Base-by-base conservation (phyloP, 2,113 vertebrate species). In the Camelus dromedarius region DNA sequence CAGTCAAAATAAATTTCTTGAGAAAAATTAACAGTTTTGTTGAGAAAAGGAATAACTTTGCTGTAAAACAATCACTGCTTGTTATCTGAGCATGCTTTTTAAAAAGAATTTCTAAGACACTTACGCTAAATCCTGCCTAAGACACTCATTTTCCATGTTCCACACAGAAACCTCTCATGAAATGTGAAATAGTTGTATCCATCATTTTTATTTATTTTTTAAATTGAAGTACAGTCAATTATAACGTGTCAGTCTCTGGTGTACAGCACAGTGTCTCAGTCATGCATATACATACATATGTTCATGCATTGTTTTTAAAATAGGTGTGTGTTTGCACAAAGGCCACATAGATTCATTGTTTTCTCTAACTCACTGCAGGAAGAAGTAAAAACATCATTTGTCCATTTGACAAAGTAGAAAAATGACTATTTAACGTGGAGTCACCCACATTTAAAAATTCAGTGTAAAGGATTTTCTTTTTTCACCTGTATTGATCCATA, bases 41-140 rank as follows among this genome's bases (percentile, higher is more conserved):
- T 18, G 22, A 90, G 50, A 73, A 95, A 89, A 87, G 32, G 75
- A 94, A 81, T 8, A 95, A 38, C 26, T 82, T 76, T 79, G 26
- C 67, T 35, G 5, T 72, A 54, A 88, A 73, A 64, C 38, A 60
- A 1, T 91, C 24, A 75, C 24, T 58, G 48, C 28, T 85, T 52
- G 6, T 64, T 69, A 73, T 62, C 60, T 80, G 88, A 89, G 56
- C 22, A 52, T n/a, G 52, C n/a, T 56, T 91, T 91, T 54, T 64
- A 19, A 75, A 80, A 84, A 76, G 77, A 15, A 24, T 46, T 89
- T 79, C 22, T 79, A 1, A 46, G n/a, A 60, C 15, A 13, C 35
- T 73, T 38, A 60, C 70, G 42, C 54, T 30, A 77, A 89, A 38
- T 58, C 15, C 13, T 81, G 13, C 67, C 16, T 58, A 62, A 83